These are phyloP conservation scores for Maniola jurtina DNA, from an alignment of 1,140 invertebrate species.

Conservation along the genomic window DNA sequence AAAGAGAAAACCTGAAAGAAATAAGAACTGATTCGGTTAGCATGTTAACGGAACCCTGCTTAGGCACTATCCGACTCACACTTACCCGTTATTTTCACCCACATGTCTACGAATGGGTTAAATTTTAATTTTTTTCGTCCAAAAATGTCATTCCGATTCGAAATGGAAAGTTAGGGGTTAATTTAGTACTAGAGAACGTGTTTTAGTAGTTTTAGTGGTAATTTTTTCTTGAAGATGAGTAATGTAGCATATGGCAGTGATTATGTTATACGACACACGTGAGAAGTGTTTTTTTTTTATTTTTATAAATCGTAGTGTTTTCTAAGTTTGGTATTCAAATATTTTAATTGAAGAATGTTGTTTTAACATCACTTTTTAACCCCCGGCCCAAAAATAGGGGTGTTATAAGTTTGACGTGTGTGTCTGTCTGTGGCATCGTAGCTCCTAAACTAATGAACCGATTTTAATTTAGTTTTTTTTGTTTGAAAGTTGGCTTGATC, in stretches of 20 bases:
- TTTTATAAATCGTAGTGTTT: conserved; percentile 5
- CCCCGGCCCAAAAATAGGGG: too few species aligned
- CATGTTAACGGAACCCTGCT: background rate
- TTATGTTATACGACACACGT: conserved; percentile 62
- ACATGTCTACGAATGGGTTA: conserved; percentile 76
- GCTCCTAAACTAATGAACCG: too few species aligned
- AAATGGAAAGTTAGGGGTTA: conserved; percentile 74
- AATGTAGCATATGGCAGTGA: conserved; percentile 59
- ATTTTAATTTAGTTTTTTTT: too few species aligned
- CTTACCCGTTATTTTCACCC: conserved; percentile 41
- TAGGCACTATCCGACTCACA: background rate
- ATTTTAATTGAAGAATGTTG: conserved; percentile 3
- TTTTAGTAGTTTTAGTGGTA: conserved; percentile 47
- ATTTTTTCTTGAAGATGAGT: conserved; percentile 43
- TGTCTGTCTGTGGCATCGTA: too few species aligned
- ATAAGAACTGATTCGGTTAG: background rate
- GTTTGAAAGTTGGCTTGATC: too few species aligned
- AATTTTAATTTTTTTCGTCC: conserved; percentile 64
- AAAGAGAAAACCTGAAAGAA: background rate
- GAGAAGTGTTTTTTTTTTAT: conserved; percentile 57
- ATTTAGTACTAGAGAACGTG: conserved; percentile 62
- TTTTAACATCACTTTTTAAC: too few species aligned
- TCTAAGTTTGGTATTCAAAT: background rate
- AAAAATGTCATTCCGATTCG: conserved; percentile 74
- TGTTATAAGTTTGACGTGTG: too few species aligned